These are phyloP conservation scores for Lasioglossum figueresi DNA, from an alignment of 2,888 invertebrate species.

Conservation along the genomic window DNA sequence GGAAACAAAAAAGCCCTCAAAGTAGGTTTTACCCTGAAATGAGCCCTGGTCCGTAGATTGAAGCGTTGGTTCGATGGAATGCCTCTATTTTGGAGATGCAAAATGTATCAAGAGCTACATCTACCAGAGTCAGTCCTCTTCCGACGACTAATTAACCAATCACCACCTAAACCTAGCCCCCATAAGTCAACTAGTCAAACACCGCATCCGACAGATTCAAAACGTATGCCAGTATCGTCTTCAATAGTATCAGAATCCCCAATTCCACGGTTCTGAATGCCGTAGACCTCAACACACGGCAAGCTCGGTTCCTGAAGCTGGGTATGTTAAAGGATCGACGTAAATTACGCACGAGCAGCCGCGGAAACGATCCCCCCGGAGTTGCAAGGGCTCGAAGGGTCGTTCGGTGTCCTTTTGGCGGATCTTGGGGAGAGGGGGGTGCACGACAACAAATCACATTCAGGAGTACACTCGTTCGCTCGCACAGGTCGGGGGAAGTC, in stretches of 20 bases:
- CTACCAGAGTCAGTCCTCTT: background rate
- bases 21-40: too few relatives aligned
- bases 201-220: background rate
- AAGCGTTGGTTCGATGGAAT: too few relatives aligned
- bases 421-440: constrained; percentile 19
- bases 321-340: constrained; percentile 19
- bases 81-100: too few relatives aligned
- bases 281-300: background rate
- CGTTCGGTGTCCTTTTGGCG: constrained; percentile 30
- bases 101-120: background rate
- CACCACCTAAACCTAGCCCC: too few relatives aligned
- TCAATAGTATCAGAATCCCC: background rate
- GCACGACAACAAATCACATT: constrained; percentile 68
- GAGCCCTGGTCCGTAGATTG: too few relatives aligned
- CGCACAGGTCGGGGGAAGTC: constrained; percentile 20
- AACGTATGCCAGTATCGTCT: background rate
- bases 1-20: too few relatives aligned
- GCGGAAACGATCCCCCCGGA: constrained; percentile 42
- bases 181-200: background rate
- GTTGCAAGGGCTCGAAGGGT: background rate
- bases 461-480: constrained; percentile 55
- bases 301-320: background rate
- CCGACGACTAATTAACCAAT: too few relatives aligned
- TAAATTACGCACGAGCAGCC: constrained; percentile 42
- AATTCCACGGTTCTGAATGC: background rate